A percentile compares a stretch with the other conserved stretches of the same genome.
Conservation (phyloP, 2,888 invertebrate species). For the Agapostemon virescens region DNA sequence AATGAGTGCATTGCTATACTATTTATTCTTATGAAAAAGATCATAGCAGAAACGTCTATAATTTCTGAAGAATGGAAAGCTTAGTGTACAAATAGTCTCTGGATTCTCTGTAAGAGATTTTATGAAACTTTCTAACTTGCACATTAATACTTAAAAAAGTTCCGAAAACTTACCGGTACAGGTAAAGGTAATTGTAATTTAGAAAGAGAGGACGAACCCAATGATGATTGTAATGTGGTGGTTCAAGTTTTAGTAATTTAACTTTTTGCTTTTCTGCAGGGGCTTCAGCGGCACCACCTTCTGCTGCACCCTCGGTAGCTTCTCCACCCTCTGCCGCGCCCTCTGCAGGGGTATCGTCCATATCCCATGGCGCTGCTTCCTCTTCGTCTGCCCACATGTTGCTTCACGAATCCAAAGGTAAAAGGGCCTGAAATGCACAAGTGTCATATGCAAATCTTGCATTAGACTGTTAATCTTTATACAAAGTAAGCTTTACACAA, state of each 20-base stretch:
- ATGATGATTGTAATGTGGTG: constrained; percentile 88
- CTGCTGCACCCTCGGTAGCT: constrained; percentile 81
- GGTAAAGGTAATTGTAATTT: constrained; percentile 91
- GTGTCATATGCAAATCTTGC: background rate
- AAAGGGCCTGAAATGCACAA: background rate
- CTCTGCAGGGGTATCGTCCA: constrained; percentile 71
- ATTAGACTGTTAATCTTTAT: background rate
- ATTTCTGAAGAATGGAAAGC: too few species aligned
- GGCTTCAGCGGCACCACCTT: constrained; percentile 78
- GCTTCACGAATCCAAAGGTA: constrained; percentile 11
- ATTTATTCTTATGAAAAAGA: too few species aligned
- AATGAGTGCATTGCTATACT: too few species aligned
- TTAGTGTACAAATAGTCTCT: background rate
- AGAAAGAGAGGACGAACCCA: constrained; percentile 93
- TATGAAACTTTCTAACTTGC: background rate
- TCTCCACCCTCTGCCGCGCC: constrained; percentile 72
- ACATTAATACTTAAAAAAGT: background rate
- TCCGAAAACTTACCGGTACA: constrained; percentile 83
- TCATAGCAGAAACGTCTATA: too few species aligned
- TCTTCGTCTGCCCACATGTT: constrained; percentile 74
- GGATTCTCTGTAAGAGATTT: background rate
- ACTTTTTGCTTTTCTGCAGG: constrained; percentile 72
- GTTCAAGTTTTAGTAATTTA: constrained; percentile 83
- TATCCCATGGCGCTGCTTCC: constrained; percentile 74
- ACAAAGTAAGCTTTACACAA: too few species aligned